phyloP scores from a whole-genome alignment of 2,113 vertebrate species.

The Falcunculus frontatus region DNA sequence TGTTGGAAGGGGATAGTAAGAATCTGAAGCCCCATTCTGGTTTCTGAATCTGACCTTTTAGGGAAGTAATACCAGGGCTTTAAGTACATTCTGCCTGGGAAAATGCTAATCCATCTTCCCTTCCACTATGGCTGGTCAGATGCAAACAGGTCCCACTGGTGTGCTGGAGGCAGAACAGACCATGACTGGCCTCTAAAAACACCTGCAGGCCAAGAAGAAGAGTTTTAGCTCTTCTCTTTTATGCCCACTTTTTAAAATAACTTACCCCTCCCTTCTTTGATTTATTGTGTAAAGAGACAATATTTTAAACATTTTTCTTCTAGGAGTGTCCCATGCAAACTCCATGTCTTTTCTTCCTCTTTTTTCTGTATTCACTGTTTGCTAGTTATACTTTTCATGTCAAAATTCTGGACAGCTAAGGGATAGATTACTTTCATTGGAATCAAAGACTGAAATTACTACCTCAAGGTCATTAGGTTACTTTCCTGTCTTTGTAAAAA shows the following conservation, averaged over 20 bases:
- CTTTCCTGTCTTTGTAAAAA: slow-evolving; percentile 12
- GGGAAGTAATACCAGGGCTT: background rate
- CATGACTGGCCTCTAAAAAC: background rate
- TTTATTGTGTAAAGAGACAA: background rate
- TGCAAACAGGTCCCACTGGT: background rate
- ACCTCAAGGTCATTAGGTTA: background rate
- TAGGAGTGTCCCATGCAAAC: background rate
- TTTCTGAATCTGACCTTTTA: background rate
- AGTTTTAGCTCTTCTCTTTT: too few relatives aligned
- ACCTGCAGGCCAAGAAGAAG: background rate
- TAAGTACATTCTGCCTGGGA: background rate
- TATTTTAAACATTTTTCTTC: background rate
- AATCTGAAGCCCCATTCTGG: background rate
- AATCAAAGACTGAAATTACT: slow-evolving; percentile 4
- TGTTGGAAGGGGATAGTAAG: background rate
- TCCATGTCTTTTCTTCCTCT: background rate
- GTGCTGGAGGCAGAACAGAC: background rate
- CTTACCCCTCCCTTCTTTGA: background rate
- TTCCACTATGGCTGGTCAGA: background rate
- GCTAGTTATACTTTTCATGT: background rate
- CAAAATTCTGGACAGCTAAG: background rate
- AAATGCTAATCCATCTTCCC: background rate
- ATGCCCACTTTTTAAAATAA: background rate
- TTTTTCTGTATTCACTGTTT: background rate
- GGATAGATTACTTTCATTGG: background rate